Evolutionary conservation across 2,888 invertebrate genomes (phyloP).

Genomic region (Apomyelois bistriatella): DNA sequence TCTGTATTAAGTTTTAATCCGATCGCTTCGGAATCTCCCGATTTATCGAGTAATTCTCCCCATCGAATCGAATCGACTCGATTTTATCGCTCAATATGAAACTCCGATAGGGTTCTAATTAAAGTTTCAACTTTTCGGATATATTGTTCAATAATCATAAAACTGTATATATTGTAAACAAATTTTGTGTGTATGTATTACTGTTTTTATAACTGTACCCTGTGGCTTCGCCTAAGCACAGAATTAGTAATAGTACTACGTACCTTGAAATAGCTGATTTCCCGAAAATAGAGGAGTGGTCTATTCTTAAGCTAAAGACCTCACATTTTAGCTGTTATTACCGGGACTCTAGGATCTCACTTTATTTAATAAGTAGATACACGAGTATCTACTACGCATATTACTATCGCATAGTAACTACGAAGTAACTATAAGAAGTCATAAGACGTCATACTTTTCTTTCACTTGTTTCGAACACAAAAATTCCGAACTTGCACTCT

Average conservation of each 20-base stretch:
- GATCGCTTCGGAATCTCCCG: not conserved
- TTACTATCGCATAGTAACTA: too few relatives aligned
- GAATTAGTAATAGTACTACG: too few relatives aligned
- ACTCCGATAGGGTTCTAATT: slow-evolving; percentile 1
- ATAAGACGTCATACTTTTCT: not conserved
- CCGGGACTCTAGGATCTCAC: too few relatives aligned
- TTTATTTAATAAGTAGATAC: too few relatives aligned
- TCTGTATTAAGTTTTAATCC: not conserved
- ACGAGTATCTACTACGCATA: too few relatives aligned
- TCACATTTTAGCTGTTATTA: too few relatives aligned
- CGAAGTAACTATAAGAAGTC: not conserved
- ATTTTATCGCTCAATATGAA: slow-evolving; percentile 5
- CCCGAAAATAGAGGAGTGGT: too few relatives aligned
- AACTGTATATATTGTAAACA: not conserved
- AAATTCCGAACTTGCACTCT: not conserved
- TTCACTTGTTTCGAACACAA: not conserved
- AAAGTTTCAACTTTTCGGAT: not conserved
- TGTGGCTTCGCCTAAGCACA: too few relatives aligned
- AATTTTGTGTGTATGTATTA: not conserved
- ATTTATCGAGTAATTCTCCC: slow-evolving; percentile 4
- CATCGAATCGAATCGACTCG: slow-evolving; percentile 2
- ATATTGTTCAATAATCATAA: not conserved
- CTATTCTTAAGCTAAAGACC: too few relatives aligned
- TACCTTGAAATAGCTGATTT: too few relatives aligned
- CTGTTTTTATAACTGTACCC: not conserved